A percentile compares a stretch with the other conserved stretches of the same genome.
These are phyloP conservation scores for Chironomus striatipennis DNA, from an alignment of 1,140 invertebrate species.

Conservation along the genomic window DNA sequence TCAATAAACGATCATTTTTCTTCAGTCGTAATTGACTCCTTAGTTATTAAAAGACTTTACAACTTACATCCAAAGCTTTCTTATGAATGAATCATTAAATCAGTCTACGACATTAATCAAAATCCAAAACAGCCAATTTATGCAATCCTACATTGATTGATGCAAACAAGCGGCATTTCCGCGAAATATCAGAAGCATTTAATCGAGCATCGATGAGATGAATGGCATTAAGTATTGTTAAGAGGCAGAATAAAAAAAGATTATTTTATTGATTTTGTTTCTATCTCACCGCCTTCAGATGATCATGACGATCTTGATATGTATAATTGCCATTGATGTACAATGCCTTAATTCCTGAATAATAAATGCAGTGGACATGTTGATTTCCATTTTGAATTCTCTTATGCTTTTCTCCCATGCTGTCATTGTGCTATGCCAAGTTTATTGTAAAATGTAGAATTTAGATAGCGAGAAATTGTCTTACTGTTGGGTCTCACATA, in stretches of 20 bases:
- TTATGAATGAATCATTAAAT: no score
- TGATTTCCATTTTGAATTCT: neutral
- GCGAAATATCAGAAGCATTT: neutral
- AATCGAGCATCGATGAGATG: neutral
- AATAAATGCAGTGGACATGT: neutral
- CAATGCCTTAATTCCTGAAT: neutral
- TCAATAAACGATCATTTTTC: no score
- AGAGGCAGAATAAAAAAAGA: no score
- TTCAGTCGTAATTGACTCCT: no score
- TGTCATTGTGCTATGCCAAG: no score
- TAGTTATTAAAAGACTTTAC: no score
- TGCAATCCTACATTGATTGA: neutral
- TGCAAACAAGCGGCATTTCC: neutral
- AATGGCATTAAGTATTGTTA: neutral
- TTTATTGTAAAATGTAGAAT: neutral
- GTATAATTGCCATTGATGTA: neutral
- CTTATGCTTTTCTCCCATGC: neutral
- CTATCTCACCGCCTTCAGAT: neutral
- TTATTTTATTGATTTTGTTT: neutral
- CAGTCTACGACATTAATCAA: neutral
- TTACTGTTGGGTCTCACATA: neutral
- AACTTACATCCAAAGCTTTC: no score
- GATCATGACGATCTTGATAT: neutral
- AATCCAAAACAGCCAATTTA: neutral
- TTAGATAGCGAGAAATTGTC: neutral